Evolutionary conservation across 2,797 vertebrate genomes (phyloP).

Genomic region (Pseudochromis fuscus): DNA sequence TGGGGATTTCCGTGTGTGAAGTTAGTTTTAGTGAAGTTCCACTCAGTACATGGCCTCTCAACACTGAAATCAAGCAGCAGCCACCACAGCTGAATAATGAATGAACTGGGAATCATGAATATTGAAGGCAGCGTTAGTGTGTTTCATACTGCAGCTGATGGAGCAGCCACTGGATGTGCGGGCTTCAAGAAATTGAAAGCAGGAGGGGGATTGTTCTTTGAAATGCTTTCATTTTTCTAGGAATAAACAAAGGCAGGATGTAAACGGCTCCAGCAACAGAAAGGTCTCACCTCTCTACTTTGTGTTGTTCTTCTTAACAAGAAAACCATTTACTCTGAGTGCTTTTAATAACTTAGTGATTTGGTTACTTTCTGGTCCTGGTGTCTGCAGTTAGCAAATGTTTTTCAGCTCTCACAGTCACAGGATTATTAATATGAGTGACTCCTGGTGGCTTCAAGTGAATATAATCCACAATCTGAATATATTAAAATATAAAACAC

Average conservation of each 20-base stretch:
- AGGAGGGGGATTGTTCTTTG: neutral
- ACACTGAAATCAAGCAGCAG: slow-evolving; percentile 9
- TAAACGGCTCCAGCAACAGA: no score
- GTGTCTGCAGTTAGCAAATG: no score
- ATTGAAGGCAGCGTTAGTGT: neutral
- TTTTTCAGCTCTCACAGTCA: no score
- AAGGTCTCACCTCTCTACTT: no score
- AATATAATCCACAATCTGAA: no score
- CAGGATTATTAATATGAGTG: no score
- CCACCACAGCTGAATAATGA: slow-evolving; percentile 15
- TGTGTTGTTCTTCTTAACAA: neutral
- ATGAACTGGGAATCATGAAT: slow-evolving; percentile 14
- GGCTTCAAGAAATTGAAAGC: neutral
- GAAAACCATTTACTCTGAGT: neutral
- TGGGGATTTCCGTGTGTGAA: slow-evolving; percentile 15
- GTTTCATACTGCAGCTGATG: slow-evolving; percentile 12
- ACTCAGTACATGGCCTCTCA: slow-evolving; percentile 10
- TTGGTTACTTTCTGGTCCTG: no score
- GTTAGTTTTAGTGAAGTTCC: slow-evolving; percentile 20
- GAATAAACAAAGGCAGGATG: no score
- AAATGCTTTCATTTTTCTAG: neutral
- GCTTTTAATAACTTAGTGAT: no score
- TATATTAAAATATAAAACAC: no score
- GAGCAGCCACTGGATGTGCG: slow-evolving; percentile 1
- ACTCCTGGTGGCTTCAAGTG: no score